A percentile compares a stretch with the other conserved stretches of the same genome.
These are phyloP conservation scores for Caradrina clavipalpis DNA, from an alignment of 2,888 invertebrate genomes.

Conservation along the genomic window DNA sequence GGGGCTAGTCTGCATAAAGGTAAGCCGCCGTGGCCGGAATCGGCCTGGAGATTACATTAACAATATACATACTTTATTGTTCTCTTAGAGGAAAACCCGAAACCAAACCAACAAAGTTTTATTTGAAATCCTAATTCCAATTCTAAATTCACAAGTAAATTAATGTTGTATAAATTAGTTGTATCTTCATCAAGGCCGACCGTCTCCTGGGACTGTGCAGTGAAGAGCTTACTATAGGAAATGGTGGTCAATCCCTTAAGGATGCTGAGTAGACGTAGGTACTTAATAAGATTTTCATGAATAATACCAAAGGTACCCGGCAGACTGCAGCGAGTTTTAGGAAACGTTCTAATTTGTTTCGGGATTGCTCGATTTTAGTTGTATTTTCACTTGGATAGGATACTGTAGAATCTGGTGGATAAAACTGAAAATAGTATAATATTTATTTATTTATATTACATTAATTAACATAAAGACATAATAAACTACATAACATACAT, in stretches of 20 bases:
- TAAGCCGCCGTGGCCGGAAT: too few relatives aligned
- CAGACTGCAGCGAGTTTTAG: too few relatives aligned
- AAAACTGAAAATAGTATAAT: too few relatives aligned
- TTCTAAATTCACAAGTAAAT: constrained; percentile 29
- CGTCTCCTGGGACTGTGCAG: constrained; percentile 31
- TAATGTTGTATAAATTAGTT: constrained; percentile 36
- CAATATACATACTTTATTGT: background rate
- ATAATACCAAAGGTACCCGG: background rate
- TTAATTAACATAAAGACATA: too few relatives aligned
- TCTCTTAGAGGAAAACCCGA: background rate
- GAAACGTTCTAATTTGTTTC: too few relatives aligned
- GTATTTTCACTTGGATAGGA: too few relatives aligned
- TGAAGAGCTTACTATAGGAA: constrained; percentile 26
- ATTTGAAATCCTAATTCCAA: constrained; percentile 24
- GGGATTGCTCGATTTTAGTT: too few relatives aligned
- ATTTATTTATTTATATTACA: too few relatives aligned
- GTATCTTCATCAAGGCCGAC: constrained; percentile 29
- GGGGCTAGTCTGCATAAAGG: too few relatives aligned
- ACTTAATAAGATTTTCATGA: constrained; percentile 37
- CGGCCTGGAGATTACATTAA: too few relatives aligned
- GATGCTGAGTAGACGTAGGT: constrained; percentile 5
- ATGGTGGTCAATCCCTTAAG: constrained; percentile 26
- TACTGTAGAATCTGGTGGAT: too few relatives aligned
- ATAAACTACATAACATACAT: too few relatives aligned
- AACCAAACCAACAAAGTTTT: constrained; percentile 6